These are phyloP conservation scores for Rallus crepitans DNA, from an alignment of 2,797 vertebrate genomes.

Conservation along the genomic window DNA sequence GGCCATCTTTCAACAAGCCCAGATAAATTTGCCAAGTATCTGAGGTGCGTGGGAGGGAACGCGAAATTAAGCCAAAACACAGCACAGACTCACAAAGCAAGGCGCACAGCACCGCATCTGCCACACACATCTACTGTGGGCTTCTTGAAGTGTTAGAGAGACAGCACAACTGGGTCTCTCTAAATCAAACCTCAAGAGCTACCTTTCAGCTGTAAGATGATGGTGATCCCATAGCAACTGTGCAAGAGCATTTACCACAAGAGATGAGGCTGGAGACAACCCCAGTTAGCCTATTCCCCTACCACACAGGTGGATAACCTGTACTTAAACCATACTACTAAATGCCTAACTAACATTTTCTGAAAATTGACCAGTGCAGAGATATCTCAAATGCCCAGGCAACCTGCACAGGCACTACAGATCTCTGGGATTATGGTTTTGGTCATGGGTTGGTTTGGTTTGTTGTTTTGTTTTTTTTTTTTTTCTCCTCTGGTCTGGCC, in stretches of 20 bases:
- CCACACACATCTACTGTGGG: neutral
- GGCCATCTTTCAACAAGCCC: neutral
- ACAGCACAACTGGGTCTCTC: neutral
- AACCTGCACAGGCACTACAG: neutral
- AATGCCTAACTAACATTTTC: neutral
- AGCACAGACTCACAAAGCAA: neutral
- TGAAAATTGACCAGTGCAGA: neutral
- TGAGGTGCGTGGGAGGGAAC: neutral
- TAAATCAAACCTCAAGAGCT: neutral
- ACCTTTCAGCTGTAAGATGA: neutral
- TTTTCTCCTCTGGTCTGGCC: neutral
- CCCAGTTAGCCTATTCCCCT: neutral
- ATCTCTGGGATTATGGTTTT: neutral
- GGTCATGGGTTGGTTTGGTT: too few relatives aligned
- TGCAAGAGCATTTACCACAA: neutral
- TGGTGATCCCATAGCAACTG: neutral
- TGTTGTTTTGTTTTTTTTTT: too few relatives aligned
- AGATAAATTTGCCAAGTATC: neutral
- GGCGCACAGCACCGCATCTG: neutral
- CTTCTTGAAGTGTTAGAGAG: neutral
- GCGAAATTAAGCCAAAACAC: neutral
- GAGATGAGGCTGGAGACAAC: neutral
- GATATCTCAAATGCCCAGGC: neutral
- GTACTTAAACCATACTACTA: neutral
- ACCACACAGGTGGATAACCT: neutral